Evolutionary conservation across 2,113 vertebrate species (phyloP).

Genomic region (Galbula dea): DNA sequence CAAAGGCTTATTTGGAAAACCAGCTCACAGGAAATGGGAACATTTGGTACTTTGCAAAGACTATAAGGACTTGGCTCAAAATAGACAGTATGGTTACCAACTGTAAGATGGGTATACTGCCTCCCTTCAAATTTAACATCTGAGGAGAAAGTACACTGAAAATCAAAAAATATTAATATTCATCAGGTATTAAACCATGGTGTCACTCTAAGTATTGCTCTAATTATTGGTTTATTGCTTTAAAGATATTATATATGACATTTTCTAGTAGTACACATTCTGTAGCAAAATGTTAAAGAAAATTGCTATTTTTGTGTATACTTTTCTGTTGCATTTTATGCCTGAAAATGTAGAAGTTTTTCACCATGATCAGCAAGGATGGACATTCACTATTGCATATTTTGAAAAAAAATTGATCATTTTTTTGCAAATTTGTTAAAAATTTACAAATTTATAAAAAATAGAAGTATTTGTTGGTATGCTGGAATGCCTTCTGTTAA

Average conservation of each 20-base stretch:
- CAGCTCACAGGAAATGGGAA: slow-evolving; percentile 6
- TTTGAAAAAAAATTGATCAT: not conserved
- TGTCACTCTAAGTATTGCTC: not conserved
- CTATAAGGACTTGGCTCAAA: not conserved
- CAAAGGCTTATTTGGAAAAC: slow-evolving; percentile 62
- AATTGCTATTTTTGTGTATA: not conserved
- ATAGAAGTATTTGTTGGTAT: not conserved
- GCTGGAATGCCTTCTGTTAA: not conserved
- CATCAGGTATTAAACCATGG: not conserved
- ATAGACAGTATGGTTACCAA: slow-evolving; percentile 7
- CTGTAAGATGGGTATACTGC: not conserved
- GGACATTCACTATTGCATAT: not conserved
- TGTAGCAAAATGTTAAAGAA: not conserved
- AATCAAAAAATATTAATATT: not conserved
- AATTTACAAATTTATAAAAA: no score
- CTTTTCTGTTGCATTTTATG: not conserved
- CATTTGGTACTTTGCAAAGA: slow-evolving; percentile 33
- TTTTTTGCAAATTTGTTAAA: no score
- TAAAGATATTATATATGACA: not conserved
- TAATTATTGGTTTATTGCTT: not conserved
- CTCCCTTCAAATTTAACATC: not conserved
- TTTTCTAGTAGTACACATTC: not conserved
- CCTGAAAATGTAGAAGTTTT: not conserved
- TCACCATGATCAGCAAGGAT: not conserved
- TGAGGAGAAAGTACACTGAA: not conserved